Conservation (phyloP, 2,888 invertebrate genomes). For the Mactromeris polynyma region DNA sequence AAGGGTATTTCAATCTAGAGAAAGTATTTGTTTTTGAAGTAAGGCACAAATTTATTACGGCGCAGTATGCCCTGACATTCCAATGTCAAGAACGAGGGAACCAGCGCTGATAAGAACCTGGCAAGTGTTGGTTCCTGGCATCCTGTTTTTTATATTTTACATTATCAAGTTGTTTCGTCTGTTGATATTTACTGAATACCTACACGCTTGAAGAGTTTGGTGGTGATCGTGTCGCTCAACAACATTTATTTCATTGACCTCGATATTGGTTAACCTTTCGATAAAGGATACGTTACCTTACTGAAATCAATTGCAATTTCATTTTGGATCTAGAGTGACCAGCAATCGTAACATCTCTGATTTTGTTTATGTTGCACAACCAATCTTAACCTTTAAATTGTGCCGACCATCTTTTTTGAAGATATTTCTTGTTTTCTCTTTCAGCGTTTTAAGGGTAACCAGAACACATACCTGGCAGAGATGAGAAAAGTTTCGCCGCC, state of each 20-base stretch:
- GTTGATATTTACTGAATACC: constrained; percentile 21
- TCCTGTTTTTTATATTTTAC: constrained; percentile 9
- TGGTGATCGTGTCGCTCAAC: constrained; percentile 53
- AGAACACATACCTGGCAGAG: constrained; percentile 64
- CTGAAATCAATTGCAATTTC: too few species aligned
- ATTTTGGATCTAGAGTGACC: too few species aligned
- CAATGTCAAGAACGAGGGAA: constrained; percentile 16
- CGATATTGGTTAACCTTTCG: too few species aligned
- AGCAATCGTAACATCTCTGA: too few species aligned
- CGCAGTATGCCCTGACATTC: constrained; percentile 27
- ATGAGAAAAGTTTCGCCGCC: constrained; percentile 57
- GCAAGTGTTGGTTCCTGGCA: neutral
- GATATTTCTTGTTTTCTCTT: too few species aligned
- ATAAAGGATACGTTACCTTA: too few species aligned
- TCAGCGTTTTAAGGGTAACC: constrained; percentile 66
- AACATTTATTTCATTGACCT: too few species aligned
- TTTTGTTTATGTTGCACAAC: too few species aligned
- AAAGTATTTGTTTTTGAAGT: constrained; percentile 27
- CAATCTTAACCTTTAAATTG: too few species aligned
- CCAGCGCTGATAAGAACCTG: neutral
- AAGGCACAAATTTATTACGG: neutral
- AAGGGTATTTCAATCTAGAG: neutral
- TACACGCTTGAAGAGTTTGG: neutral
- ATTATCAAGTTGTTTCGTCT: constrained; percentile 32
- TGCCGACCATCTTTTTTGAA: too few species aligned